phyloP scores from a whole-genome alignment of 2,113 vertebrate species.

The Cercopithecus mona region DNA sequence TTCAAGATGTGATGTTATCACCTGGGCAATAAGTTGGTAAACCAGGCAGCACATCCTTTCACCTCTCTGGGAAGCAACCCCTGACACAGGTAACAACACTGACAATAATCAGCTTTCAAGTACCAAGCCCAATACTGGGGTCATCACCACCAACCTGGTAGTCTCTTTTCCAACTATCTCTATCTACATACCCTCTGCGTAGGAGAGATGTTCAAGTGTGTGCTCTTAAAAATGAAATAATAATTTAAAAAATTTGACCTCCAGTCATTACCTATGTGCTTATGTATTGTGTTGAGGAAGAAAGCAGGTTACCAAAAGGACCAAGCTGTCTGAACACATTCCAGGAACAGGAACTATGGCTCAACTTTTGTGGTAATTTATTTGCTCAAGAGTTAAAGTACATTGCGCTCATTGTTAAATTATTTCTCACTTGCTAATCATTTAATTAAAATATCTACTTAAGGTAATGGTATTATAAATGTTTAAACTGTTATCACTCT shows the following conservation, averaged over 20 bases:
- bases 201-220: neutral
- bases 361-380: neutral
- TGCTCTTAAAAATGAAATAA: neutral
- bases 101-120: neutral
- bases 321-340: neutral
- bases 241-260: neutral
- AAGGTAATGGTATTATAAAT: neutral
- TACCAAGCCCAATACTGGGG: neutral
- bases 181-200: neutral
- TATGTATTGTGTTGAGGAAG: neutral
- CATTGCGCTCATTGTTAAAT: neutral
- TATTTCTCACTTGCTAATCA: neutral
- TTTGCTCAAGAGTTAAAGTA: neutral
- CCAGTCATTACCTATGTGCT: neutral
- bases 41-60: neutral
- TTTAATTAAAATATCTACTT: neutral
- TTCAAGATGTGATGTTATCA: neutral
- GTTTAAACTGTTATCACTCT: neutral
- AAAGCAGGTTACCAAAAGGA: neutral
- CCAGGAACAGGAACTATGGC: neutral
- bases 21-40: neutral
- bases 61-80: neutral
- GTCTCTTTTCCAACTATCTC: neutral
- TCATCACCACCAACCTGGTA: neutral
- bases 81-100: neutral